Base-by-base conservation (phyloP, 2,113 vertebrate genomes). In the Himantopus leucocephalus region DNA sequence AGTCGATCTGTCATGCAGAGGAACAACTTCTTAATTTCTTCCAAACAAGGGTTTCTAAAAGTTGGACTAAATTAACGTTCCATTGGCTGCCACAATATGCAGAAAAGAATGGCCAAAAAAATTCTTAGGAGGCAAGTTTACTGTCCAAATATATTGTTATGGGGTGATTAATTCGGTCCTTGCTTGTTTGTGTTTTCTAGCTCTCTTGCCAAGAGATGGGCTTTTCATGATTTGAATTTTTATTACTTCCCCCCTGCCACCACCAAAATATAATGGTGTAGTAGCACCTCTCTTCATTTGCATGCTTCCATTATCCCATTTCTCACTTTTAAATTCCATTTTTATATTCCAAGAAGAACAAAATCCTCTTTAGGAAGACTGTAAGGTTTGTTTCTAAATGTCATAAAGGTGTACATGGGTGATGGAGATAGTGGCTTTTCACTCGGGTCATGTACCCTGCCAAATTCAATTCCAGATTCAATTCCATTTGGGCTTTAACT, bases 1-100 rank as follows among this genome's bases (percentile, higher is more conserved):
- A 72, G 41, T 81, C 2, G 1, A 35, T 67, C 37, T 2, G 0
- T 82, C 2, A 1, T 59, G 23, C 20, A 67, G 43, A 59, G n/a
- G 16, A 94, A 24, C 19, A 68, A 52, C 37, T 89, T 63, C 43
- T 20, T 43, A 55, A 45, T 66, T 74, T 55, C 45, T 74, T 75
- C 13, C 30, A 78, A 90, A 37, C 12, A 62, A 58, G 50, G 24
- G 34, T 75, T 76, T 80, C 41, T 75, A 37, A 39, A 88, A 81
- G 34, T 77, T 72, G n/a, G 30, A 47, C 48, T 27, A 48, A 64
- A 29, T 10, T 37, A 68, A 39, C 5, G 6, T 85, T 85, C 12
- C 5, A 20, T 17, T 56, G 34, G 10, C 64, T 88, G 63, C 26
- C 47, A 56, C 22, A 58, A 18, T 73, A 43, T 68, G 35, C 17